These are phyloP conservation scores for Rafetus swinhoei DNA, from an alignment of 2,113 vertebrate genomes.

Conservation along the genomic window DNA sequence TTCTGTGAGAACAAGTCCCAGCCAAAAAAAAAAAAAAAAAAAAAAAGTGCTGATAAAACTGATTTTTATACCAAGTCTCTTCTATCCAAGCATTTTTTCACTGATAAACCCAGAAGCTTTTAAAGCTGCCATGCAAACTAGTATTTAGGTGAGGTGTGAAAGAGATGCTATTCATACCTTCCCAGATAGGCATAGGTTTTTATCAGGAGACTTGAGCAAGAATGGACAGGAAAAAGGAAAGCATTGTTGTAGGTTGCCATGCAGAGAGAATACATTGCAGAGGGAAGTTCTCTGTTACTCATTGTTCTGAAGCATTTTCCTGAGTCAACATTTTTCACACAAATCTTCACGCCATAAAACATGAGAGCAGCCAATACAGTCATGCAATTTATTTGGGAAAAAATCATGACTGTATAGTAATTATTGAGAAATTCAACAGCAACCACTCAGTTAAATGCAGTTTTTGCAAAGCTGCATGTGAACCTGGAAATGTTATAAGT, in stretches of 20 bases:
- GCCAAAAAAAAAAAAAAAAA: slow-evolving; percentile 16
- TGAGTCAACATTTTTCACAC: background rate
- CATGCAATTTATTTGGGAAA: background rate
- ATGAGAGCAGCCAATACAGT: slow-evolving; percentile 9
- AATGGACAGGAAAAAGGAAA: background rate
- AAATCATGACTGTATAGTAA: background rate
- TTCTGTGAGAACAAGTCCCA: slow-evolving; percentile 67
- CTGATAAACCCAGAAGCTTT: slow-evolving; percentile 19
- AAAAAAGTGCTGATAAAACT: slow-evolving; percentile 42
- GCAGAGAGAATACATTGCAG: background rate
- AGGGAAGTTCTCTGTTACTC: background rate
- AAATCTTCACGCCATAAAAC: background rate
- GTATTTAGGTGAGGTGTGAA: slow-evolving; percentile 26
- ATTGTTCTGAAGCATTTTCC: background rate
- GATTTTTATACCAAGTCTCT: slow-evolving; percentile 49
- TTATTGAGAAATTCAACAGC: background rate
- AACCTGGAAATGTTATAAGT: background rate
- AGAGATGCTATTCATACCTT: slow-evolving; percentile 8
- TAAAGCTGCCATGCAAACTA: slow-evolving; percentile 37
- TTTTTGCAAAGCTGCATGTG: background rate
- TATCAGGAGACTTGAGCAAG: background rate
- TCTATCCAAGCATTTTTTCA: slow-evolving; percentile 52
- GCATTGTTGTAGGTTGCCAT: background rate
- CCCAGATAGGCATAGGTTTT: slow-evolving; percentile 2
- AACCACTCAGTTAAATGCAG: background rate